Evolutionary conservation across 1,140 invertebrate species (phyloP).

Genomic region (Drosophila virilis): DNA sequence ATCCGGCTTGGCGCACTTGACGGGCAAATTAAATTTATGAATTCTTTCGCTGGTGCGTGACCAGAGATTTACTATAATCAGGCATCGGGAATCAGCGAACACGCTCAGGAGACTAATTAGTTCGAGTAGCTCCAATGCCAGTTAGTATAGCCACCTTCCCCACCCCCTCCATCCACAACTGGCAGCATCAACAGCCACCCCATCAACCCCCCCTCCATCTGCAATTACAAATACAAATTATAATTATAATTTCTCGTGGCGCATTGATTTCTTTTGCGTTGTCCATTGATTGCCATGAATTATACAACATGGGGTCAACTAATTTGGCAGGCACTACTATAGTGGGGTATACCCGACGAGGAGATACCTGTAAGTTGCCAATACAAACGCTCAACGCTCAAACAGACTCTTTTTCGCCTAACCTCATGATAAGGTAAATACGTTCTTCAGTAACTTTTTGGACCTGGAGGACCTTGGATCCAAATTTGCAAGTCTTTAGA

Average conservation of each 20-base stretch:
- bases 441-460: no score
- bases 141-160: not conserved
- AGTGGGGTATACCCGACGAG: not conserved
- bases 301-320: slow-evolving; percentile 50
- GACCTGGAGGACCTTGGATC: no score
- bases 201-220: not conserved
- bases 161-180: not conserved
- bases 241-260: slow-evolving; percentile 79
- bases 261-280: slow-evolving; percentile 42
- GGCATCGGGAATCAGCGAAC: slow-evolving; percentile 78
- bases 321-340: slow-evolving; percentile 28
- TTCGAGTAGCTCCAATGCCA: slow-evolving; percentile 32
- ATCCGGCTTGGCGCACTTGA: slow-evolving; percentile 36
- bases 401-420: no score
- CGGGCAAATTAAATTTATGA: slow-evolving; percentile 80
- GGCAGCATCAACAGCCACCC: not conserved
- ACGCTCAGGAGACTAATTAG: slow-evolving; percentile 82
- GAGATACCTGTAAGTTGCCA: not conserved
- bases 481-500: no score
- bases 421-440: no score
- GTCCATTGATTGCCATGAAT: slow-evolving; percentile 59
- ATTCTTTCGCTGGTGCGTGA: slow-evolving; percentile 81
- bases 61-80: slow-evolving; percentile 82
- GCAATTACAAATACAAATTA: slow-evolving; percentile 60
- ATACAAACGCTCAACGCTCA: no score